Base-by-base conservation (phyloP, 1,140 invertebrate genomes). In the Saxidomus purpurata region DNA sequence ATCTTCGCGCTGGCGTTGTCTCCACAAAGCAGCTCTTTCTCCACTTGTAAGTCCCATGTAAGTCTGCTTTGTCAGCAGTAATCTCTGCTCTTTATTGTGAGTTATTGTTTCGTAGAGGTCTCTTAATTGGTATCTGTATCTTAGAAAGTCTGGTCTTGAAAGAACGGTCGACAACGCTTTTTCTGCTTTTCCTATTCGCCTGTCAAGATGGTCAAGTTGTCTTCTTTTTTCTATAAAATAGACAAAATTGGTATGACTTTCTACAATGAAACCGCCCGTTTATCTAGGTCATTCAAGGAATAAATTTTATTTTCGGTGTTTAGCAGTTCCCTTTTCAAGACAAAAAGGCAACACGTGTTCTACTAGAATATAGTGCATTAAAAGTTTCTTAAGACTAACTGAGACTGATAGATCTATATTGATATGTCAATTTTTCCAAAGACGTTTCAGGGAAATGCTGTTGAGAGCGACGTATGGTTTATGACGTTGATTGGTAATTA, bases 21-120 rank as follows among this genome's bases (percentile, higher is more conserved):
- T 8, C 67, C 83, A 85, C 19, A 85, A 28, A 1, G 83, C 83
- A 31, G 49, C 25, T 34, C 67, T 38, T 36, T 74, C 83, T 74
- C 49, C 49, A 36, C 40, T 74, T 34, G 67, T 52, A 31, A 52
- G 69, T 31, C 31, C 83, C 83, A 85, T 74, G 19, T 49, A 1
- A 43, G 43, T 13, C 76, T 79, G 76, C 19, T 55, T 36, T 55
- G 28, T 79, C 11, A 49, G 40, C 9, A 79, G n/a, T 11, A 31
- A 9, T 31, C 76, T 36, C 25, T 79, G 76, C 17, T 49, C 76
- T 52, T 52, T 79, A 36, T 52, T 79, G 25, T 31, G 11, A 1
- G 9, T 52, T 2, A 79, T 34, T 4, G 40, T 79, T 34, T 34
- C 49, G 6, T 52, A 40, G 4, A 79, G 49, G 9, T 31, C 31